phyloP scores from a whole-genome alignment of 2,888 invertebrate species.

The Caradrina clavipalpis region DNA sequence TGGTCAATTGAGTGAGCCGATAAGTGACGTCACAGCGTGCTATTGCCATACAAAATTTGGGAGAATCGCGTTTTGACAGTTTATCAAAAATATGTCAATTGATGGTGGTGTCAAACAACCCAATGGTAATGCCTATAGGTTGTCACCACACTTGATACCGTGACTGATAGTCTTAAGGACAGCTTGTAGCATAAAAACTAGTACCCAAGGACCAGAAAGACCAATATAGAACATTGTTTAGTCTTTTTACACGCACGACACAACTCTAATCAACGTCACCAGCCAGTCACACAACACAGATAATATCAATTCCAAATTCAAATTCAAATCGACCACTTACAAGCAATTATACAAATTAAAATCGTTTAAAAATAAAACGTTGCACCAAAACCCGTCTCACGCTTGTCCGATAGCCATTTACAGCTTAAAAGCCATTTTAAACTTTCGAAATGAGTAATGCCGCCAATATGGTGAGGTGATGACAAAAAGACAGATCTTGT shows the following conservation, averaged over 20 bases:
- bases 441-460: constrained; percentile 75
- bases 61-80: no score
- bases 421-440: constrained; percentile 62
- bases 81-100: no score
- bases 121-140: background rate
- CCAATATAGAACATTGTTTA: background rate
- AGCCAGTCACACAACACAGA: constrained; percentile 36
- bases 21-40: no score
- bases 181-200: constrained; percentile 24
- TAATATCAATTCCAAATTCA: constrained; percentile 57
- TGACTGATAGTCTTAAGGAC: constrained; percentile 4
- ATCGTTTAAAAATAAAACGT: constrained; percentile 51
- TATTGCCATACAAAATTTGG: no score
- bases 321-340: constrained; percentile 56
- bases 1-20: no score
- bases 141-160: background rate
- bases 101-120: no score
- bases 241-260: constrained; percentile 5
- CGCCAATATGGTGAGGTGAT: constrained; percentile 67
- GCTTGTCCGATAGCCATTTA: constrained; percentile 50
- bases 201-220: background rate
- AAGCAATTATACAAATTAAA: constrained; percentile 57
- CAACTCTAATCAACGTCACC: constrained; percentile 23
- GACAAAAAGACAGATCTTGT: constrained; percentile 69
- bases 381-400: constrained; percentile 32